phyloP scores from a whole-genome alignment of 92 coral and sea anemone genomes.

The Palythoa grandis region DNA sequence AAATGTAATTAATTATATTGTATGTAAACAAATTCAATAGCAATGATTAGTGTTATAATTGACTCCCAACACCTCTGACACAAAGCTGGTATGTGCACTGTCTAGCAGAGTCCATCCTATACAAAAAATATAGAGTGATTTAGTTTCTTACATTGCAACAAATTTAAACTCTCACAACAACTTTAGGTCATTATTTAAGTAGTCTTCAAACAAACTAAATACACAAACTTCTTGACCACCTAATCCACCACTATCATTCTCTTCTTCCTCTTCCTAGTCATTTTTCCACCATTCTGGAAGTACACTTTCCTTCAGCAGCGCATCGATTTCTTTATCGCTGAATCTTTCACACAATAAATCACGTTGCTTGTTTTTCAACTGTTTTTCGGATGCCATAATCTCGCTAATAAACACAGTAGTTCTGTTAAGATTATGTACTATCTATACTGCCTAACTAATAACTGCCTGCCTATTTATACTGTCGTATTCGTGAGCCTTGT shows the following conservation, averaged over 20 bases:
- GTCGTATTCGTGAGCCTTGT: not conserved
- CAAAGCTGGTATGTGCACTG: slow-evolving; percentile 13
- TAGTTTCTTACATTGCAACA: not conserved
- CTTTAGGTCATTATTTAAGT: slow-evolving; percentile 23
- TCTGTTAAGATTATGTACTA: not conserved
- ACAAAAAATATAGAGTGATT: not conserved
- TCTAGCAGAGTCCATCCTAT: slow-evolving; percentile 9
- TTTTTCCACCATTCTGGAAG: slow-evolving; percentile 19
- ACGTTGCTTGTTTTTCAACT: slow-evolving; percentile 19
- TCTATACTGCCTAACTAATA: slow-evolving; percentile 3
- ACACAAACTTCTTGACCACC: slow-evolving; percentile 16
- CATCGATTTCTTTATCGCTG: slow-evolving; percentile 18
- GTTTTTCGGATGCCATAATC: slow-evolving; percentile 15
- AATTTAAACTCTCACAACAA: not conserved
- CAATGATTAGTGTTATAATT: not conserved
- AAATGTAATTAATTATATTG: not conserved
- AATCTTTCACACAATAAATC: slow-evolving; percentile 18
- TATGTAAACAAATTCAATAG: not conserved
- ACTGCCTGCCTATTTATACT: not conserved
- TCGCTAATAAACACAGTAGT: not conserved
- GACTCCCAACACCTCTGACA: slow-evolving; percentile 20
- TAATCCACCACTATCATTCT: slow-evolving; percentile 12
- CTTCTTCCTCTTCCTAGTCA: slow-evolving; percentile 16
- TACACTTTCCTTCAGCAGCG: slow-evolving; percentile 11
- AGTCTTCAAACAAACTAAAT: slow-evolving; percentile 41